A percentile compares a stretch with the other conserved stretches of the same genome.
Conservation (phyloP, 2,888 invertebrate genomes). For the Saturnia pavonia region DNA sequence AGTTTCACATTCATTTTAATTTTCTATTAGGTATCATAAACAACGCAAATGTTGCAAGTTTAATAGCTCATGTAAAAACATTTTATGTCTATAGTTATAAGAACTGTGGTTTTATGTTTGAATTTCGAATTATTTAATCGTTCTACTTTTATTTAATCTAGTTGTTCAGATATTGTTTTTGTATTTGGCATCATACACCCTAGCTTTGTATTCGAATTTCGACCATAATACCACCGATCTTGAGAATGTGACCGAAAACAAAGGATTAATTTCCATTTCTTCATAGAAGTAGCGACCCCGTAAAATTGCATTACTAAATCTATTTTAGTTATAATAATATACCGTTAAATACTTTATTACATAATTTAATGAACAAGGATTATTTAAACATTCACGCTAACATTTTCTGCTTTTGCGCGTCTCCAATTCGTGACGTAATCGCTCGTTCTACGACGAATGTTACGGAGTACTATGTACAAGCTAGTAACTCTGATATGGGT, state of each 20-base stretch:
- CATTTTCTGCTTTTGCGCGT: slow-evolving; percentile 45
- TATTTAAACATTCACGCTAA: slow-evolving; percentile 53
- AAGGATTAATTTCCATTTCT: slow-evolving; percentile 65
- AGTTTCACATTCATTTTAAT: neutral
- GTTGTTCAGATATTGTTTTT: neutral
- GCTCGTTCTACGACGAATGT: slow-evolving; percentile 77
- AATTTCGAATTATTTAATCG: slow-evolving; percentile 2
- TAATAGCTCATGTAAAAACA: slow-evolving; percentile 23
- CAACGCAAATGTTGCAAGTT: neutral
- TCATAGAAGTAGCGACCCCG: slow-evolving; percentile 80
- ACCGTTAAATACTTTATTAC: slow-evolving; percentile 61
- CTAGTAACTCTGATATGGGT: slow-evolving; percentile 79
- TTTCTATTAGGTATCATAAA: slow-evolving; percentile 1
- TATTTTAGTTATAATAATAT: slow-evolving; percentile 59
- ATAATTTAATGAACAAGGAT: slow-evolving; percentile 66
- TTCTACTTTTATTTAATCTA: neutral
- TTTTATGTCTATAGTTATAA: slow-evolving; percentile 70
- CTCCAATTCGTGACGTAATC: slow-evolving; percentile 52
- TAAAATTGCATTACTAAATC: slow-evolving; percentile 67
- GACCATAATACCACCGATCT: slow-evolving; percentile 70
- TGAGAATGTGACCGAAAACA: slow-evolving; percentile 77
- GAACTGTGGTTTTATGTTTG: slow-evolving; percentile 67
- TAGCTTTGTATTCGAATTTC: slow-evolving; percentile 44
- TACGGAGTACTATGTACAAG: slow-evolving; percentile 63
- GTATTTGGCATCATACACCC: too few relatives aligned